Percentiles rank a stretch among this genome's conserved stretches.
Evolutionary conservation across 2,797 vertebrate genomes (phyloP).

Genomic region (Lates japonicus): DNA sequence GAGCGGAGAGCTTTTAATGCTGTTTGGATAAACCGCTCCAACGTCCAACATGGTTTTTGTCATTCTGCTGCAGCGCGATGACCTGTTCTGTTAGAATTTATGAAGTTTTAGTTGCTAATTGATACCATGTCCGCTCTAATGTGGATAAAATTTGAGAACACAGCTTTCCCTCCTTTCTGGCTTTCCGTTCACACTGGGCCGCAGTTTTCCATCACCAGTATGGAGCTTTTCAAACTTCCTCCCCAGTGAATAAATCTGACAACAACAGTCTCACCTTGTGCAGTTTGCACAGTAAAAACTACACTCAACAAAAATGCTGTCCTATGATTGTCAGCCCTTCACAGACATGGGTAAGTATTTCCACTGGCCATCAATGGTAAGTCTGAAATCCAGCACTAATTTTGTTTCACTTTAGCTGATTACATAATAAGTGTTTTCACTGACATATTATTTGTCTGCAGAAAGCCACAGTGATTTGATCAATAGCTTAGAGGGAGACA

Average conservation of each 20-base stretch:
- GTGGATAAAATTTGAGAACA: slow-evolving; percentile 18
- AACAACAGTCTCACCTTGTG: not conserved
- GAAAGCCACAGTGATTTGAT: too few species aligned
- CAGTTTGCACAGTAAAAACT: not conserved
- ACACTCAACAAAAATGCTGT: too few species aligned
- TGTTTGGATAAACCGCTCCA: slow-evolving; percentile 39
- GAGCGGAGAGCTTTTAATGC: slow-evolving; percentile 27
- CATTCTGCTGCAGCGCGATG: slow-evolving; percentile 8
- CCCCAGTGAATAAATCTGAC: not conserved
- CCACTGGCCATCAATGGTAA: not conserved
- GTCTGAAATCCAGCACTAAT: not conserved
- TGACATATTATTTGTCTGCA: too few species aligned
- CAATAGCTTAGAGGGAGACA: too few species aligned
- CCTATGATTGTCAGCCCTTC: not conserved
- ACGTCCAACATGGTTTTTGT: slow-evolving; percentile 22
- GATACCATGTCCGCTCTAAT: slow-evolving; percentile 21
- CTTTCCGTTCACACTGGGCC: slow-evolving; percentile 15
- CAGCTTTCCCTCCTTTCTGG: slow-evolving; percentile 10
- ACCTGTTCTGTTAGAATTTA: slow-evolving; percentile 13
- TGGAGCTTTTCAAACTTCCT: not conserved
- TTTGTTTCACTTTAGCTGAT: not conserved
- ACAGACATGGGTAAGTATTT: not conserved
- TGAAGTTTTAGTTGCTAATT: slow-evolving; percentile 27
- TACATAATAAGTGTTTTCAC: too few species aligned
- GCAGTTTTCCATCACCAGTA: slow-evolving; percentile 15